Percentiles rank a stretch among this genome's conserved stretches.
Conservation (phyloP, 2,888 invertebrate genomes). For the Lypha dubia region DNA sequence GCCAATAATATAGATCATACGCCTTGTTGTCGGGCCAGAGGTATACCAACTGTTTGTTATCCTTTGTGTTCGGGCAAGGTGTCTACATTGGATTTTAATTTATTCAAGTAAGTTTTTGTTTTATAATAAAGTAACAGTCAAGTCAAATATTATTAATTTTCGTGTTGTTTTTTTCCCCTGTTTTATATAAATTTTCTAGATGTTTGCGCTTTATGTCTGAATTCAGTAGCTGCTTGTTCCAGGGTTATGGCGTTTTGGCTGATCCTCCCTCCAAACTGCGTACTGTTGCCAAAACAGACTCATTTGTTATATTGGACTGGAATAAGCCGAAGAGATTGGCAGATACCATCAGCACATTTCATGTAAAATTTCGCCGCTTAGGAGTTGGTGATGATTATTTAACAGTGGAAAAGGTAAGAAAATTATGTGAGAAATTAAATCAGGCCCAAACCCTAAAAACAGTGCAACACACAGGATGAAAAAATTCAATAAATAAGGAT, state of each 20-base stretch:
- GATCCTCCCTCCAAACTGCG: conserved; percentile 88
- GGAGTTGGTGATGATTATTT: conserved; percentile 85
- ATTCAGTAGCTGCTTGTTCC: conserved; percentile 91
- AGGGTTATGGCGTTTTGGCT: conserved; percentile 92
- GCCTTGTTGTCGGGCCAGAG: conserved; percentile 90
- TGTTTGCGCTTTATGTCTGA: conserved; percentile 92
- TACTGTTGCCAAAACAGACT: conserved; percentile 89
- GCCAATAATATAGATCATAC: conserved; percentile 92
- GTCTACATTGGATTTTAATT: conserved; percentile 90
- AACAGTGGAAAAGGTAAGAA: conserved; percentile 84
- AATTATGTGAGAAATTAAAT: too few species aligned
- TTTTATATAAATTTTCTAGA: conserved; percentile 83
- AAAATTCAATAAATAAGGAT: too few species aligned
- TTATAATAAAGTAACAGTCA: too few species aligned
- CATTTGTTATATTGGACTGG: conserved; percentile 92
- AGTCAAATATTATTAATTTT: background rate
- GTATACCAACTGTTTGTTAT: conserved; percentile 89
- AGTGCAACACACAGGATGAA: too few species aligned
- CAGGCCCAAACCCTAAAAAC: too few species aligned
- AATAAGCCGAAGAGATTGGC: conserved; percentile 88
- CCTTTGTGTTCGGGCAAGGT: conserved; percentile 92
- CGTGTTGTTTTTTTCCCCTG: background rate
- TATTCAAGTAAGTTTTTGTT: conserved; percentile 88
- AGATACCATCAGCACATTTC: conserved; percentile 88
- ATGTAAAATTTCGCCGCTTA: conserved; percentile 86